Evolutionary conservation across 2,113 vertebrate species (phyloP), one percentile per base, ranked within the genome.

Genomic region (Lontra canadensis): DNA sequence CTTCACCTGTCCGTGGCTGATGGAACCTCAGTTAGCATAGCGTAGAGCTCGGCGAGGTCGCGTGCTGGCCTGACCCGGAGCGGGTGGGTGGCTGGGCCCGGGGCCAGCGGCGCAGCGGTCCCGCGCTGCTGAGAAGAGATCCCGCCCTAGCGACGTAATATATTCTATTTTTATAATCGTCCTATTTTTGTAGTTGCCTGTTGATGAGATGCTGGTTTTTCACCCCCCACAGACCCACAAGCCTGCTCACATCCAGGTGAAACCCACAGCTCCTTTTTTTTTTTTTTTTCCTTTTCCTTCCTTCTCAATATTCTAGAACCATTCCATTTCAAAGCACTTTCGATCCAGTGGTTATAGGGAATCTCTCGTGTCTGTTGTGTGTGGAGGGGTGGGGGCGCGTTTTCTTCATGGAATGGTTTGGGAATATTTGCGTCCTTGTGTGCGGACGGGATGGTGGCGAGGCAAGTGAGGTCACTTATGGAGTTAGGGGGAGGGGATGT

Each of bases 271-370:
- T 93, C 93, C 94, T 97, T 71, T n/a, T 17, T 1, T 36, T 18
- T 97, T 80, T 47, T 47, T 44, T 97, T 80, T 9, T 3, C 8
- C 13, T 13, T 4, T 34, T 67, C 26, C 78, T 90, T 81, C 97
- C 44, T 98, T 98, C 88, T 87, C 97, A 78, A 94, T 98, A 92
- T 99, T 99, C 98, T 98, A 98, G 99, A 99, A 99, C 99, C 99
- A 99, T 99, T 99, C 99, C 99, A 99, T 99, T 98, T 99, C 99
- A 99, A 99, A 99, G 99, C 99, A 99, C 99, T 99, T 99, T 99
- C 98, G 98, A 99, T 99, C 99, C 98, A 98, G 98, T 98, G 98
- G 98, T 98, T 98, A 96, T 98, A 98, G 98, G 98, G 97, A 96
- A 97, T 98, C 93, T 96, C 94, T 98, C 98, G 98, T 98, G 94